Conservation (phyloP, 1,140 invertebrate genomes). For the Drosophila subobscura region DNA sequence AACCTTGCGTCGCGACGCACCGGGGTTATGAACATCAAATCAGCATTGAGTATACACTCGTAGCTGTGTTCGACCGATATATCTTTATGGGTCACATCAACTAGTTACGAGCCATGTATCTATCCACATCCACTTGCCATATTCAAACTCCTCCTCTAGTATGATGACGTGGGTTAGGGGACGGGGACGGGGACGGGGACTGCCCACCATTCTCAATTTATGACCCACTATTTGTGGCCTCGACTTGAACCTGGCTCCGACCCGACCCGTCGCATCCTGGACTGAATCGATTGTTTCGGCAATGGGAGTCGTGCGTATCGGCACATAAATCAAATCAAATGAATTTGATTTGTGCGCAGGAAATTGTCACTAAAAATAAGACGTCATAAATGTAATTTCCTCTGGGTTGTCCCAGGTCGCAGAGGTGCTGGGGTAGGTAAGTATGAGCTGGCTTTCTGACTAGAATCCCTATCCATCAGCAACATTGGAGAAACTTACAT, state of each 20-base stretch:
- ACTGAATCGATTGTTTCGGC: conserved; percentile 9
- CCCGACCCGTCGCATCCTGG: background rate
- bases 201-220: conserved; percentile 58
- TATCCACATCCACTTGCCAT: conserved; percentile 19
- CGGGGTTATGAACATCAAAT: conserved; percentile 63
- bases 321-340: conserved; percentile 65
- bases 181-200: too few relatives aligned
- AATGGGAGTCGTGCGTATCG: conserved; percentile 35
- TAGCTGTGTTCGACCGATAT: conserved; percentile 45
- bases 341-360: conserved; percentile 47
- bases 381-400: conserved; percentile 64
- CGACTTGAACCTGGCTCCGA: conserved; percentile 18
- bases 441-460: background rate
- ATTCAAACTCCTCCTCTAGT: background rate
- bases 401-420: conserved; percentile 14
- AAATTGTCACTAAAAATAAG: conserved; percentile 64
- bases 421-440: background rate
- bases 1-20: conserved; percentile 6
- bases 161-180: background rate
- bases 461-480: conserved; percentile 37
- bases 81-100: conserved; percentile 61
- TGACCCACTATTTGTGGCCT: conserved; percentile 51
- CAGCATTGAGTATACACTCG: conserved; percentile 43
- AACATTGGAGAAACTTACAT: background rate
- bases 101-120: conserved; percentile 33